Evolutionary conservation across 2,888 invertebrate genomes (phyloP).

Genomic region (Himalopsyche japonica): DNA sequence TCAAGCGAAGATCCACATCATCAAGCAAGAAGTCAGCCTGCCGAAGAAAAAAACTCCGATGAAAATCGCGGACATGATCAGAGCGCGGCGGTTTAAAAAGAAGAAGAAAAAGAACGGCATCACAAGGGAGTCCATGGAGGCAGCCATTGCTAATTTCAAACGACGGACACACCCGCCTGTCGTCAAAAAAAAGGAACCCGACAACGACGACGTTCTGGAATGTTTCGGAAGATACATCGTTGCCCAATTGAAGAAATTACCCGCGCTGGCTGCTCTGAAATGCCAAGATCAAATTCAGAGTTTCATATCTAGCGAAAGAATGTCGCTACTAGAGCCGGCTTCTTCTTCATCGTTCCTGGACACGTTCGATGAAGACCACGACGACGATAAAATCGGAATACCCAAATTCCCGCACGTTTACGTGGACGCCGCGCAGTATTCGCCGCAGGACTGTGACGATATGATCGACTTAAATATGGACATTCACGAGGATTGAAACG

Average conservation of each 20-base stretch:
- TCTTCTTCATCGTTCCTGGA: not conserved
- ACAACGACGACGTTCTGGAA: not conserved
- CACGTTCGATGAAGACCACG: not conserved
- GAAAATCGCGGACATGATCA: not conserved
- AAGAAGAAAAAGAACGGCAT: not conserved
- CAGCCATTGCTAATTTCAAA: not conserved
- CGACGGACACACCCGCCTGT: not conserved
- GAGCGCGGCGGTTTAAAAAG: not conserved
- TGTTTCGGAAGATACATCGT: not conserved
- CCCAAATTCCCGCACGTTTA: not conserved
- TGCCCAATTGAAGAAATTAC: not conserved
- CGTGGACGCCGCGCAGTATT: not conserved
- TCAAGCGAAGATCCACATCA: not conserved
- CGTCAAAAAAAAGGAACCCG: not conserved
- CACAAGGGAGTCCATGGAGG: not conserved
- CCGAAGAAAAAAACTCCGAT: not conserved
- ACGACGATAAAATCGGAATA: not conserved
- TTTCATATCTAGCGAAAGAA: not conserved
- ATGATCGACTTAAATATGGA: not conserved
- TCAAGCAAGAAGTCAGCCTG: not conserved
- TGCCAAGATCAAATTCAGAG: not conserved
- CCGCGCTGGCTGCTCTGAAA: not conserved
- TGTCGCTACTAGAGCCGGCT: not conserved
- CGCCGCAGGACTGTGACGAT: not conserved
- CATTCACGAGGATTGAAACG: not conserved